Evolutionary conservation across 1,140 invertebrate genomes (phyloP).

Genomic region (Pantala flavescens): DNA sequence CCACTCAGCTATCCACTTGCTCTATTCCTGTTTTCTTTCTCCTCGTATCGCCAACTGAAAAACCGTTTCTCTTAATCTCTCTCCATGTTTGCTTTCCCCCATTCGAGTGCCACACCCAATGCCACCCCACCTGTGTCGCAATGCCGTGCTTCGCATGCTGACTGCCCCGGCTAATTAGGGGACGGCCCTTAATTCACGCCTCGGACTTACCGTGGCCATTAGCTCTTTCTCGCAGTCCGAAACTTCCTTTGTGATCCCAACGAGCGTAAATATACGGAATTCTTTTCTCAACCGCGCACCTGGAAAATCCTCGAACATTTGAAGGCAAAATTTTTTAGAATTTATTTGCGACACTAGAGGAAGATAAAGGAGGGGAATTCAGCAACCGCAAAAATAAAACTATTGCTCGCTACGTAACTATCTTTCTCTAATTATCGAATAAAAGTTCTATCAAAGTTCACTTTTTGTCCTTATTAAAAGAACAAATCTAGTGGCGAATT

Average conservation of each 20-base stretch:
- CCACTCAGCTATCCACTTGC: not conserved
- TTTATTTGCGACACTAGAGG: not conserved
- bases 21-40: not conserved
- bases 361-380: too few species aligned
- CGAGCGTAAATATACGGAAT: too few species aligned
- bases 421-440: too few species aligned
- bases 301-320: too few species aligned
- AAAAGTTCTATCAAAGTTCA: too few species aligned
- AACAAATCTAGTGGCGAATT: too few species aligned
- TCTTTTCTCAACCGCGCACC: too few species aligned
- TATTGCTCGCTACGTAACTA: too few species aligned
- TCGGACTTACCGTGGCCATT: not conserved
- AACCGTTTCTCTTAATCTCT: not conserved
- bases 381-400: too few species aligned
- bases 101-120: not conserved
- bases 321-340: not conserved
- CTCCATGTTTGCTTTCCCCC: not conserved
- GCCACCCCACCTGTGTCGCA: not conserved
- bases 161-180: slow-evolving; percentile 1
- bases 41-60: not conserved
- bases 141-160: slow-evolving; percentile 1
- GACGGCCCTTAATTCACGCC: not conserved
- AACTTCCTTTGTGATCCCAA: too few species aligned
- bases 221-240: not conserved
- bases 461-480: too few species aligned